phyloP scores from a whole-genome alignment of 2,113 vertebrate species.

The Peromyscus maniculatus region DNA sequence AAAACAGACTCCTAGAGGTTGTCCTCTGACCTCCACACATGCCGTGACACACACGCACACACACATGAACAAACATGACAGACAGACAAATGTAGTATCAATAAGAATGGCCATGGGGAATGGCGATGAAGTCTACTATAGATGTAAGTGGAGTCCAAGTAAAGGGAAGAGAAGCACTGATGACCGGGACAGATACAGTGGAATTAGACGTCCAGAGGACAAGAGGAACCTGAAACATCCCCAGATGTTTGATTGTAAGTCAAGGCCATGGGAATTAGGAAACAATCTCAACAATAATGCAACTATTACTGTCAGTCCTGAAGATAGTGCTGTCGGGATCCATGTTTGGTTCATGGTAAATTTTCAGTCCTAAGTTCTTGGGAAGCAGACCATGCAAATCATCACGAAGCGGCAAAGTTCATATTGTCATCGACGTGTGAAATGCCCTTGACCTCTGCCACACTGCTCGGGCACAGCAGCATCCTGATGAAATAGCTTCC shows the following conservation, averaged over 20 bases:
- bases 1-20: not conserved
- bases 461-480: not conserved
- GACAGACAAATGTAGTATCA: not conserved
- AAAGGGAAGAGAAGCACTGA: not conserved
- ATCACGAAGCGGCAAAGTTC: slow-evolving; percentile 29
- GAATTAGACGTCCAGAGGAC: not conserved
- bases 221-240: not conserved
- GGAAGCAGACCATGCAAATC: not conserved
- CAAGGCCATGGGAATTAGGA: slow-evolving; percentile 12
- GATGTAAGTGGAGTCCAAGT: not conserved
- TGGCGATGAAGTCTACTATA: not conserved
- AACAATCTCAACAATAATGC: not conserved
- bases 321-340: not conserved
- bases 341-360: not conserved
- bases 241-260: not conserved
- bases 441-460: not conserved
- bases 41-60: not conserved
- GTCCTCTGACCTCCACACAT: not conserved
- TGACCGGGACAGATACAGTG: not conserved
- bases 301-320: not conserved
- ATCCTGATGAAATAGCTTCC: slow-evolving; percentile 22
- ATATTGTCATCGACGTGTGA: not conserved
- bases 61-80: not conserved
- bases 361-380: not conserved
- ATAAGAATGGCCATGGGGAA: not conserved